Conservation (phyloP, 2,797 vertebrate genomes). For the Podargus strigoides region DNA sequence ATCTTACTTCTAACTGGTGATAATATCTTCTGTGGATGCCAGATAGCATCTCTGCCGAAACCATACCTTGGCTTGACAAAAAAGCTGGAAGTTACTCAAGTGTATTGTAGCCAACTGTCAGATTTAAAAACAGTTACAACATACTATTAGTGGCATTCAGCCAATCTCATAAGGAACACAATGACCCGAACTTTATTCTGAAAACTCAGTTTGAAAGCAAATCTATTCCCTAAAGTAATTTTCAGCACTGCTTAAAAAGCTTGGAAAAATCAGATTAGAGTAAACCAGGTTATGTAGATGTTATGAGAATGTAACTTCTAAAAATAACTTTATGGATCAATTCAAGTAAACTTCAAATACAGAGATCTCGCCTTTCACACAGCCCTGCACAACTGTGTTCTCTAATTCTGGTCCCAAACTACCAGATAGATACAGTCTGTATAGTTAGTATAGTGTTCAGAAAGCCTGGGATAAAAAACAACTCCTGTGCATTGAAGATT, state of each 20-base stretch:
- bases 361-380: constrained; percentile 49
- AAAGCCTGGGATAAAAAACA: constrained; percentile 24
- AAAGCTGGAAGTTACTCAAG: constrained; percentile 56
- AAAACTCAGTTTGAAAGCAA: constrained; percentile 70
- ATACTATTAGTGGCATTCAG: constrained; percentile 66
- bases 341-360: constrained; percentile 63
- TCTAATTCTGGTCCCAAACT: constrained; percentile 25
- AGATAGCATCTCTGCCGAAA: constrained; percentile 24
- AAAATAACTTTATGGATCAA: constrained; percentile 70
- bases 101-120: constrained; percentile 51
- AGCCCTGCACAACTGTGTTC: not conserved
- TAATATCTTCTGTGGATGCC: not conserved
- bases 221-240: constrained; percentile 73
- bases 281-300: constrained; percentile 71
- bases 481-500: not conserved
- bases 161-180: constrained; percentile 66
- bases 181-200: constrained; percentile 68
- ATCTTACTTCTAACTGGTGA: constrained; percentile 5
- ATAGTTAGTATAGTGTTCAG: not conserved
- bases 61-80: constrained; percentile 39
- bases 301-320: constrained; percentile 67
- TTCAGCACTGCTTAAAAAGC: constrained; percentile 67
- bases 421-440: constrained; percentile 19
- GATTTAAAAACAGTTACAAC: constrained; percentile 63
- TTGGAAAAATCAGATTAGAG: constrained; percentile 66